Percentiles rank a stretch among this genome's conserved stretches.
Evolutionary conservation across 1,140 invertebrate genomes (phyloP).

Genomic region (Conopomorpha cramerella): DNA sequence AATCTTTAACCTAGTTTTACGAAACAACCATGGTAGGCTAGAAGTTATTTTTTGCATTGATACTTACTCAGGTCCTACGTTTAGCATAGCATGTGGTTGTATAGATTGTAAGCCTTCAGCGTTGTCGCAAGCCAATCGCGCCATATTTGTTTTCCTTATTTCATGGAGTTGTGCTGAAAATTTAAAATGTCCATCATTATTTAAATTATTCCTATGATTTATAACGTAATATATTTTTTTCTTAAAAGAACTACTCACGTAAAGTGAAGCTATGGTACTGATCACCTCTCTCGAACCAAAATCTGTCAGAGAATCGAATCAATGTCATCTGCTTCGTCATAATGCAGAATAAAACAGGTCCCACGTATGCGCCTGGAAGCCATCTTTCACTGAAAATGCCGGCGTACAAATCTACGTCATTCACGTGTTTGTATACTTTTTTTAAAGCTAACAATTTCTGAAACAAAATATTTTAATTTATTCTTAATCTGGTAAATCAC

Average conservation of each 20-base stretch:
- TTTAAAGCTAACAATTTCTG: constrained; percentile 46
- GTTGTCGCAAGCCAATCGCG: constrained; percentile 85
- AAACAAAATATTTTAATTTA: constrained; percentile 9
- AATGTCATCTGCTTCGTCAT: constrained; percentile 63
- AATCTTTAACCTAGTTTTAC: background rate
- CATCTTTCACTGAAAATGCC: constrained; percentile 75
- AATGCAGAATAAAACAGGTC: constrained; percentile 83
- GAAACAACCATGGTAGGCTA: background rate
- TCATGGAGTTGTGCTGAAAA: constrained; percentile 74
- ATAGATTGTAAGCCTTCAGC: constrained; percentile 63
- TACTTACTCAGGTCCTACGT: constrained; percentile 15
- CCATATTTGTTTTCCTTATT: constrained; percentile 79
- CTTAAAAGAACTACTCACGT: constrained; percentile 21
- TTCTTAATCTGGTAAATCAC: background rate
- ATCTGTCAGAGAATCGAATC: constrained; percentile 54
- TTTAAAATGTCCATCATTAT: constrained; percentile 3
- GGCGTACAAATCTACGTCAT: constrained; percentile 84
- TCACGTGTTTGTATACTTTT: constrained; percentile 63
- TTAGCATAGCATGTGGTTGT: constrained; percentile 22
- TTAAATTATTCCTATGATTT: constrained; percentile 4
- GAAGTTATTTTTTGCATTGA: no score
- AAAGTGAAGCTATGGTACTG: constrained; percentile 56
- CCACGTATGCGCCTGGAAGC: constrained; percentile 68
- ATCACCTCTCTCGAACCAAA: constrained; percentile 62
- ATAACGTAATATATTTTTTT: background rate